These are phyloP conservation scores for Ophonus ardosiacus DNA, from an alignment of 2,888 invertebrate genomes.

Conservation along the genomic window DNA sequence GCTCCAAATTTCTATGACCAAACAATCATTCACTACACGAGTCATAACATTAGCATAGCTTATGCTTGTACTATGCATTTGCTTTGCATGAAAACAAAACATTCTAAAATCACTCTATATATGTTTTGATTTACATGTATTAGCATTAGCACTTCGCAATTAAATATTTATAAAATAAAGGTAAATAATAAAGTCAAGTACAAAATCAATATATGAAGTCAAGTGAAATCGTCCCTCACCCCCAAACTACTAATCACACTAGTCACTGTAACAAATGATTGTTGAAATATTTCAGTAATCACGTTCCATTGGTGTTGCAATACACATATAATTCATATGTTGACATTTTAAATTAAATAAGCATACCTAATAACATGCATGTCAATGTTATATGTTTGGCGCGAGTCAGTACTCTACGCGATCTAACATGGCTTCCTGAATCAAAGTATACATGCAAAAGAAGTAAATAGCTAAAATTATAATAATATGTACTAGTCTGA, in stretches of 20 bases:
- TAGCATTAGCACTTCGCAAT: neutral
- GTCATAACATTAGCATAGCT: neutral
- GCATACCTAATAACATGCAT: conserved; percentile 35
- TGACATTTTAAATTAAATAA: conserved; percentile 22
- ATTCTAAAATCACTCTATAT: neutral
- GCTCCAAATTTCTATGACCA: conserved; percentile 55
- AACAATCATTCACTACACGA: neutral
- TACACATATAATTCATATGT: neutral
- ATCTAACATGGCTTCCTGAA: conserved; percentile 62
- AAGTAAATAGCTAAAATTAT: conserved; percentile 36
- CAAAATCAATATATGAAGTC: conserved; percentile 75
- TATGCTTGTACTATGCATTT: neutral
- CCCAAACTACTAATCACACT: conserved; percentile 66
- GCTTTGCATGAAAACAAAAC: neutral
- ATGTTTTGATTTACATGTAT: conserved; percentile 46
- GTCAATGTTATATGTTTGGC: conserved; percentile 67
- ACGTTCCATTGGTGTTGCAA: neutral
- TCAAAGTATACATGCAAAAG: conserved; percentile 58
- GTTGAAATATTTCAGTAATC: neutral
- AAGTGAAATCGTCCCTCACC: conserved; percentile 71
- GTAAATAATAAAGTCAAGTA: conserved; percentile 70
- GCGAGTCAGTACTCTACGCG: conserved; percentile 51
- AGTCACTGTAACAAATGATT: conserved; percentile 61
- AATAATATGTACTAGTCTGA: conserved; percentile 47
- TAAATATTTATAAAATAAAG: conserved; percentile 60